A percentile compares a stretch with the other conserved stretches of the same genome.
Evolutionary conservation across 2,888 invertebrate genomes (phyloP).

Genomic region (Calliphora vomitoria): DNA sequence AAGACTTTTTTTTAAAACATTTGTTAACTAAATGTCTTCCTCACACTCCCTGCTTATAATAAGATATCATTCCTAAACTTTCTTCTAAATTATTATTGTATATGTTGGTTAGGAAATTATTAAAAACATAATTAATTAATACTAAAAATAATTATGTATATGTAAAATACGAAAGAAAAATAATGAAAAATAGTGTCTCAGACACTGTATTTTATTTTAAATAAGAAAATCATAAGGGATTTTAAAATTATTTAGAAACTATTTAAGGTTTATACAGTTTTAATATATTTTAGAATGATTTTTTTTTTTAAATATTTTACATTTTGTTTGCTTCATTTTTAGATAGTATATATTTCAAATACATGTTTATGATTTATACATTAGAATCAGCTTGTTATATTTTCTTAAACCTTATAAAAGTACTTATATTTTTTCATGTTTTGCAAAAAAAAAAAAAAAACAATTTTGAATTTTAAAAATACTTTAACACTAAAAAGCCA

Average conservation of each 20-base stretch:
- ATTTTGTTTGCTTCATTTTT: constrained; percentile 22
- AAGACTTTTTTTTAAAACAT: too few relatives aligned
- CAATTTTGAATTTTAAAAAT: not conserved
- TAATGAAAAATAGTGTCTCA: constrained; percentile 11
- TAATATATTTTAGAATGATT: constrained; percentile 17
- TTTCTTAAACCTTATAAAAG: too few relatives aligned
- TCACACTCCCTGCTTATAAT: too few relatives aligned
- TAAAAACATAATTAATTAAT: constrained; percentile 11
- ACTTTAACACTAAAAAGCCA: not conserved
- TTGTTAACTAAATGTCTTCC: not conserved
- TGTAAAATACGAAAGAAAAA: not conserved
- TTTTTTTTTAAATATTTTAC: constrained; percentile 32
- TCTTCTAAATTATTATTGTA: not conserved
- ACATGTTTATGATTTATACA: constrained; percentile 34
- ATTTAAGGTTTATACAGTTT: constrained; percentile 29
- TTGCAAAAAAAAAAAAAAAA: too few relatives aligned
- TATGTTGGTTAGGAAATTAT: not conserved
- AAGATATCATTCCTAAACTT: too few relatives aligned
- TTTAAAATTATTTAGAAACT: constrained; percentile 26
- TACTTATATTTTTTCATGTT: too few relatives aligned
- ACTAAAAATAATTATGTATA: constrained; percentile 17
- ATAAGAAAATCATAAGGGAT: not conserved
- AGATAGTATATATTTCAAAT: constrained; percentile 23
- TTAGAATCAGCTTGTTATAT: constrained; percentile 24
- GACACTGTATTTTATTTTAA: constrained; percentile 18